Base-by-base conservation (phyloP, 92 coral and sea anemone species). In the Porites rus region DNA sequence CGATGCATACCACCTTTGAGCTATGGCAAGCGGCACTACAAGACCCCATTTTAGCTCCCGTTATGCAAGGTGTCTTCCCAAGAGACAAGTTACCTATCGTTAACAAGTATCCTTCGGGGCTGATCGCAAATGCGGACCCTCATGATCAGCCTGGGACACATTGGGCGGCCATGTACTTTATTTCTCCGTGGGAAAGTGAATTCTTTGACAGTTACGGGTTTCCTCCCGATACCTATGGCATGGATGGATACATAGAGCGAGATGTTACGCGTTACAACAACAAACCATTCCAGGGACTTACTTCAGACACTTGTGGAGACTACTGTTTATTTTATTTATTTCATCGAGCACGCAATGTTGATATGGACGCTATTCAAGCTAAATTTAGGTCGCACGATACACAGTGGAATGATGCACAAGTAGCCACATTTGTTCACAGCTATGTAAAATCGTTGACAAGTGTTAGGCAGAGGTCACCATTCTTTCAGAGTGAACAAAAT, bases 121-220 rank as follows among this genome's bases (percentile, higher is more conserved):
- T 87, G 65, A 66, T 88, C 21, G 76, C 77, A 6, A 88, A 83
- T 24, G 72, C 83, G 10, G 92, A 88, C 50, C 84, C 88, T 10
- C 63, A 67, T 20, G 59, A 68, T 28, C 46, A 74, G 68, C 73
- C 74, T 2, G 88, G 92, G 6, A 88, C 68, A 22, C 92, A 88
- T 83, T 88, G 92, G 92, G 19, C 76, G 12, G 84, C 79, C 11
- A 76, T 82, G 70, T 82, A 65, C 65, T 78, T 76, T 69, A 68
- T 65, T 9, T 6, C 51, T 5, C 61, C 38, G 8, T 17, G 46
- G 24, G 24, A 22, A 22, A 70, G 84, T 52, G 89, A 84, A 59
- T 78, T 89, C 72, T 89, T 84, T 69, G 88, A 84, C 84, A 22
- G 24, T 22, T 22, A 22, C 24, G 24, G 24, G 24, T 22, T 22